Evolutionary conservation across 2,888 invertebrate species (phyloP).

Genomic region (Drosophila macrospina): DNA sequence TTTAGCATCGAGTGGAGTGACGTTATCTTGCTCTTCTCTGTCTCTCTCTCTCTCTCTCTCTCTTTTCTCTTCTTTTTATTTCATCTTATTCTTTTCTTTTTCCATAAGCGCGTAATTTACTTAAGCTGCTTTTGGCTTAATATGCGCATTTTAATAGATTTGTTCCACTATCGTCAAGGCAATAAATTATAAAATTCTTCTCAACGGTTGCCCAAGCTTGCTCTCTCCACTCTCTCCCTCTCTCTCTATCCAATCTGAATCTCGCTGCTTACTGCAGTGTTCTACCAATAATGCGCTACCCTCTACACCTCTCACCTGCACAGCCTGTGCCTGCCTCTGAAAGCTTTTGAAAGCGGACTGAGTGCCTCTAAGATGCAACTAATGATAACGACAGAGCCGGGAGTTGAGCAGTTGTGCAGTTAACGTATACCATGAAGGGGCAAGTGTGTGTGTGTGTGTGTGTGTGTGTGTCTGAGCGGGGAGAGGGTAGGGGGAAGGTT

Average conservation of each 20-base stretch:
- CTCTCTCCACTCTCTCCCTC: not conserved
- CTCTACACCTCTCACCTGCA: slow-evolving; percentile 1
- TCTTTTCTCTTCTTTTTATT: slow-evolving; percentile 16
- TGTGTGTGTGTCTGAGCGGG: not conserved
- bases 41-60: slow-evolving; percentile 8
- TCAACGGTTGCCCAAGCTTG: slow-evolving; percentile 20
- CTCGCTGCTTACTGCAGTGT: not conserved
- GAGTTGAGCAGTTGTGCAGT: slow-evolving; percentile 16
- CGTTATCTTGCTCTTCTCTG: slow-evolving; percentile 14
- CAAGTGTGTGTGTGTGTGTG: not conserved
- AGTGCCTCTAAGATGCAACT: slow-evolving; percentile 82
- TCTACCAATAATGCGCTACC: not conserved
- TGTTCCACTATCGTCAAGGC: slow-evolving; percentile 81
- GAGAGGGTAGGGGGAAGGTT: not conserved
- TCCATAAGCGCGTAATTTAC: slow-evolving; percentile 79
- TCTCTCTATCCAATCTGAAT: not conserved
- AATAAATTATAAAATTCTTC: slow-evolving; percentile 77
- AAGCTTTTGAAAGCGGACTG: slow-evolving; percentile 77
- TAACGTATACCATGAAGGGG: too few relatives aligned
- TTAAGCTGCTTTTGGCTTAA: slow-evolving; percentile 82
- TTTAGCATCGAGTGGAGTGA: slow-evolving; percentile 35
- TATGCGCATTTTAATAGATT: slow-evolving; percentile 83
- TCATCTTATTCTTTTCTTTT: slow-evolving; percentile 30
- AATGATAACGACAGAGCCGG: slow-evolving; percentile 68
- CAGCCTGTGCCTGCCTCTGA: slow-evolving; percentile 43